Evolutionary conservation across 2,797 vertebrate genomes (phyloP).

Genomic region (Clarias pachynema): DNA sequence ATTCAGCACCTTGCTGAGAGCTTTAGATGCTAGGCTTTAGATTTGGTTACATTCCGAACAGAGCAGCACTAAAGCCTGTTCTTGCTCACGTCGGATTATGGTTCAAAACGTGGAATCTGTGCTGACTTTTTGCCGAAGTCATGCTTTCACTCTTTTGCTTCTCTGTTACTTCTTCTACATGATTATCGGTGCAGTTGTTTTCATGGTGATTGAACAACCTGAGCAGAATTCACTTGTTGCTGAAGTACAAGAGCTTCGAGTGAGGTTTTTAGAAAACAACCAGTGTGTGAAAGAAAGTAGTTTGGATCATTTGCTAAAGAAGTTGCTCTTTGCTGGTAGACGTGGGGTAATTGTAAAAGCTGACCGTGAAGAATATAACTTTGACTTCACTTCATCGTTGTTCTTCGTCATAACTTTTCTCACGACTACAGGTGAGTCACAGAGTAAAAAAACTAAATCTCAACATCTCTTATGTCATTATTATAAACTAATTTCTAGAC

Average conservation of each 20-base stretch:
- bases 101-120: slow-evolving; percentile 18
- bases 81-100: slow-evolving; percentile 51
- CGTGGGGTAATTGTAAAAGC: slow-evolving; percentile 64
- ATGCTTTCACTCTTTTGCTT: slow-evolving; percentile 62
- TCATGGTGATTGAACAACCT: slow-evolving; percentile 69
- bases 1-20: slow-evolving; percentile 55
- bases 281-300: slow-evolving; percentile 64
- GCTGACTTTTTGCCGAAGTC: slow-evolving; percentile 29
- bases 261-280: slow-evolving; percentile 65
- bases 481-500: background rate
- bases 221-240: slow-evolving; percentile 62
- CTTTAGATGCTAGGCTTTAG: slow-evolving; percentile 24
- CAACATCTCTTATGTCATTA: background rate
- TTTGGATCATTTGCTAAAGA: slow-evolving; percentile 66
- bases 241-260: slow-evolving; percentile 60
- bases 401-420: slow-evolving; percentile 78
- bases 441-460: background rate
- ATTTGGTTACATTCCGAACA: slow-evolving; percentile 57
- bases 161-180: slow-evolving; percentile 67
- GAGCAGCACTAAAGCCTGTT: background rate
- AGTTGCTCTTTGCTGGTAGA: slow-evolving; percentile 60
- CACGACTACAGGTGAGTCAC: slow-evolving; percentile 76
- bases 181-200: slow-evolving; percentile 66
- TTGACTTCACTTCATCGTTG: slow-evolving; percentile 76
- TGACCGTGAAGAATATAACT: slow-evolving; percentile 54